Conservation (phyloP, 2,113 vertebrate genomes). For the Galbula dea region DNA sequence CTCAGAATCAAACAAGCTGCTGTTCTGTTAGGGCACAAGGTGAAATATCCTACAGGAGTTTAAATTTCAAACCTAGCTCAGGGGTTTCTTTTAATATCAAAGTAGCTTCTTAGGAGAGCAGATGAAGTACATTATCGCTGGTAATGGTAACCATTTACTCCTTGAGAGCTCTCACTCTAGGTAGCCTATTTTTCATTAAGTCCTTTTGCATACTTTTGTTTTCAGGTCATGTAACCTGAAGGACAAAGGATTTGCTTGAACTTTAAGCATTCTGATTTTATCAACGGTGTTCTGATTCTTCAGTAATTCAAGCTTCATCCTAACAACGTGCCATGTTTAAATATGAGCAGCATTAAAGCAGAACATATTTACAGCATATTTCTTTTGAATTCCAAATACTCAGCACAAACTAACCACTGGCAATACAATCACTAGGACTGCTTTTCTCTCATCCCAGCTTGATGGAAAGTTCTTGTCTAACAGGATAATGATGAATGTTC, state of each 20-base stretch:
- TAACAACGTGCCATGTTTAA: neutral
- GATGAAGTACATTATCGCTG: slow-evolving; percentile 60
- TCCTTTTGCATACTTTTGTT: slow-evolving; percentile 43
- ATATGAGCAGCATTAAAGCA: slow-evolving; percentile 21
- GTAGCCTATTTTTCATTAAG: slow-evolving; percentile 63
- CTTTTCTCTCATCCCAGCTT: neutral
- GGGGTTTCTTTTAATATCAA: slow-evolving; percentile 36
- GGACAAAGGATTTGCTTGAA: slow-evolving; percentile 37
- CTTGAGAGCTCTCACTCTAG: slow-evolving; percentile 23
- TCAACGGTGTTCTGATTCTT: slow-evolving; percentile 22
- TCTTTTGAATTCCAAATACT: neutral
- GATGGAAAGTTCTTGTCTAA: neutral
- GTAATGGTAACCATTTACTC: slow-evolving; percentile 58
- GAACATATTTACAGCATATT: neutral
- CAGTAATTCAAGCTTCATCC: slow-evolving; percentile 36
- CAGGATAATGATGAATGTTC: neutral
- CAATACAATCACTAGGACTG: neutral
- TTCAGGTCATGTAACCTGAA: slow-evolving; percentile 56
- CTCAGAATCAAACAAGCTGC: neutral
- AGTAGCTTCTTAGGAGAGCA: slow-evolving; percentile 51
- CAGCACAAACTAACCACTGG: neutral
- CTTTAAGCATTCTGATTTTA: slow-evolving; percentile 18
- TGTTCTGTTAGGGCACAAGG: neutral
- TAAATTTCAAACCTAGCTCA: slow-evolving; percentile 12
- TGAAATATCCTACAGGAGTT: slow-evolving; percentile 21